Base-by-base conservation (phyloP, 2,113 vertebrate genomes). In the Chascanopsetta lugubris region DNA sequence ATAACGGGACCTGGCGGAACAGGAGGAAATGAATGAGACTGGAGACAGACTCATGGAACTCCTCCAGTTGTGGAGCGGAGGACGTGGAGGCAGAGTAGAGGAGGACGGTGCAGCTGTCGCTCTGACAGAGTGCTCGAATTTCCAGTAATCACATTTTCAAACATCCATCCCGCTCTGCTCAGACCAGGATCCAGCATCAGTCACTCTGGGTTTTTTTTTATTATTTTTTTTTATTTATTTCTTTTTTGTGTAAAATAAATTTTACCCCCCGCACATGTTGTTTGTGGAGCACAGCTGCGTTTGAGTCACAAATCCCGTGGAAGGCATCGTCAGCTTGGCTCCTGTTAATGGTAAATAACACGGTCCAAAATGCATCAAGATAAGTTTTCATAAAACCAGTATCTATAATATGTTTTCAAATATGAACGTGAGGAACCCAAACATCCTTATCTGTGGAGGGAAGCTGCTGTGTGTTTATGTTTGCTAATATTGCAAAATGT, bases 111-210 rank as follows among this genome's bases (percentile, higher is more conserved):
- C 69, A 75, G 82, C 70, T 82, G 85, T 80, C 63, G 21, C 67
- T 53, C 67, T 75, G 85, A 86, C 79, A 20, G 66, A 84, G 76
- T 53, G 63, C 56, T 60, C 75, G 61, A 56, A 82, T 82, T 80
- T 75, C 75, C 77, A 82, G 72, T 84, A 77, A 75, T 82, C 73
- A 77, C 70, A 84, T 80, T 82, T 80, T 70, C 55, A 69, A 75
- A 80, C 79, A 82, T 87, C 73, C 38, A 75, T 80, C 75, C 69
- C 65, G 72, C 69, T 84, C 67, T 69, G 75, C 61, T 60, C 78
- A 30, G 66, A 65, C 72, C 67, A 61, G 61, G 46, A 60, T 55
- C 50, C 34, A 66, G 43, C 68, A 53, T 38, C 70, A 79, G 58
- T 81, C 69, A 73, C 61, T 63, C 71, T 69, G 69, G 66, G 36